phyloP scores from a whole-genome alignment of 2,888 invertebrate genomes.

The Oxyscelio sp. region DNA sequence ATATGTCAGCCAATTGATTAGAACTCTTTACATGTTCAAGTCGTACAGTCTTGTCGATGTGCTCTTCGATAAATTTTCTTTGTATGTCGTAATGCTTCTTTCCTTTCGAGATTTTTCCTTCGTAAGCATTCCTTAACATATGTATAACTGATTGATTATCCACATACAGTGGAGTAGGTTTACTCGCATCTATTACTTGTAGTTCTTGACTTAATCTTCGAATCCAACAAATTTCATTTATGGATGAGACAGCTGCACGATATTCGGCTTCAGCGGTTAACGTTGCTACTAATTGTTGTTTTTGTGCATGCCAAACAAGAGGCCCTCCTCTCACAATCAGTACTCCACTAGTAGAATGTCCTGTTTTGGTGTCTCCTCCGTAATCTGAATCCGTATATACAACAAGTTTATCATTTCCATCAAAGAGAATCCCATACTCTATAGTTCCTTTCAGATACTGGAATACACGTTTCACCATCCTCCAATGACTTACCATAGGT shows the following conservation, averaged over 20 bases:
- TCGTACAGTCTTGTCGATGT: not conserved
- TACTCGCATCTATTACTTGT: not conserved
- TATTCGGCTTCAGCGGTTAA: conserved; percentile 82
- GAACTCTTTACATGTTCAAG: not conserved
- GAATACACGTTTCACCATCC: conserved; percentile 69
- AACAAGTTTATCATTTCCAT: conserved; percentile 61
- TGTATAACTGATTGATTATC: not conserved
- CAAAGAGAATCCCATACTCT: conserved; percentile 76
- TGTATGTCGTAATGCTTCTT: not conserved
- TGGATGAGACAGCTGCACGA: conserved; percentile 79
- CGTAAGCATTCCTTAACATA: not conserved
- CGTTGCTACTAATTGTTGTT: conserved; percentile 71
- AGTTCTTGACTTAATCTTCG: conserved; percentile 76
- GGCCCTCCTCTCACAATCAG: conserved; percentile 73
- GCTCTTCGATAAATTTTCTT: not conserved
- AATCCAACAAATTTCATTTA: no score
- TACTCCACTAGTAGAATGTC: not conserved
- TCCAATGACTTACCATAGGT: no score
- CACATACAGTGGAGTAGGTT: not conserved
- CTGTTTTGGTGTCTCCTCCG: conserved; percentile 44
- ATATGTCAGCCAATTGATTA: not conserved
- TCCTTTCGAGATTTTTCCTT: not conserved
- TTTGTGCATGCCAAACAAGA: conserved; percentile 78
- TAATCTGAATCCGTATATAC: conserved; percentile 66
- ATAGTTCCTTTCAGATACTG: conserved; percentile 69